A percentile compares a stretch with the other conserved stretches of the same genome.
Conservation (phyloP, 2,888 invertebrate species). For the Nudaria mundana region DNA sequence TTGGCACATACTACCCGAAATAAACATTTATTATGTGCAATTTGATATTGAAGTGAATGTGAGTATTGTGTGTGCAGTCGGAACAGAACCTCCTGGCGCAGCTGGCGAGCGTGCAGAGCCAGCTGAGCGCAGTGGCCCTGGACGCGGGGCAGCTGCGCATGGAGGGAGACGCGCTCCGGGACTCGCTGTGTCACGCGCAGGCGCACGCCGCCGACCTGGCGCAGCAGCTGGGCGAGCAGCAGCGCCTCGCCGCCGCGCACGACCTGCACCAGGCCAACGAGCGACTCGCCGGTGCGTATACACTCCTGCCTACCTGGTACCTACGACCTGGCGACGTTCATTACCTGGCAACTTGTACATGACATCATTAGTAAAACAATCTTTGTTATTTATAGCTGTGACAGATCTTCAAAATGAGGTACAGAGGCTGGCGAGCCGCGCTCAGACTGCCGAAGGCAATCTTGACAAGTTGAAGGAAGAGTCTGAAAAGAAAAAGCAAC, state of each 20-base stretch:
- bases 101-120: conserved; percentile 69
- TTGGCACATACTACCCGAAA: no score
- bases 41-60: no score
- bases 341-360: no score
- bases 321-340: no score
- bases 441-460: conserved; percentile 53
- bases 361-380: no score
- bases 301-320: no score
- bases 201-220: conserved; percentile 50
- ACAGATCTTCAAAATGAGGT: conserved; percentile 74
- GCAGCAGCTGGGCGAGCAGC: conserved; percentile 70
- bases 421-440: conserved; percentile 62
- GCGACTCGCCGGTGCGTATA: not conserved
- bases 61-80: conserved; percentile 47
- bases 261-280: conserved; percentile 3
- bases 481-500: conserved; percentile 69
- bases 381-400: conserved; percentile 41
- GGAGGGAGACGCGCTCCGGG: conserved; percentile 67
- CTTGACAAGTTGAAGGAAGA: conserved; percentile 75
- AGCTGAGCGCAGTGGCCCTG: conserved; percentile 52
- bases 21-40: no score
- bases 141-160: conserved; percentile 70
- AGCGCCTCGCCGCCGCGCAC: conserved; percentile 46
- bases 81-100: conserved; percentile 64
- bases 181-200: conserved; percentile 71